Evolutionary conservation across 1,140 invertebrate species (phyloP), one percentile per base, ranked within the genome.

Genomic region (Drosophila tropicalis): DNA sequence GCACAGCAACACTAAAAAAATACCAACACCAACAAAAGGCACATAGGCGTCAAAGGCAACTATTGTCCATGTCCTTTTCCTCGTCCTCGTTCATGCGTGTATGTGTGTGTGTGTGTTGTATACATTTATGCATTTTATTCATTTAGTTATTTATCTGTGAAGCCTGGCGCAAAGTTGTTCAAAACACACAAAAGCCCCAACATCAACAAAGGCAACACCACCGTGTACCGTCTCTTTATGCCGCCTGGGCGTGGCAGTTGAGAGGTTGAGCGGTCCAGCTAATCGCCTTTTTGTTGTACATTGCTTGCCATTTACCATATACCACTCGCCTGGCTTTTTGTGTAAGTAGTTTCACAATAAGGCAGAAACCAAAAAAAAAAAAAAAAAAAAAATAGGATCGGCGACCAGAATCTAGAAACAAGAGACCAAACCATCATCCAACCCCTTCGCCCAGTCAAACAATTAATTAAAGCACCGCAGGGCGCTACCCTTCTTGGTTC

Each of bases 381-480:
- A 25, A 25, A 25, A 25, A 25, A 25, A 25, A 25, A 1, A 3
- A 25, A 25, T n/a, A n/a, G 32, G 19, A 68, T 39, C 58, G 70
- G 22, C 77, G 9, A 12, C 17, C 17, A 51, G 44, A 51, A 51
- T 29, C 22, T 29, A 51, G 32, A 36, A 25, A 72, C 44, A 63
- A 75, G 29, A 80, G 36, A 41, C 67, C 70, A 3, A 10, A 19
- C 17, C 15, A 10, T 36, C 7, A 4, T 5, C 41, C 13, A 4
- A 15, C n/a, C 15, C 17, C 44, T 22, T 4, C 7, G 44, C 19
- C 44, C 17, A 81, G 79, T 86, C 62, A 78, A 87, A 83, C 89
- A 84, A 86, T 86, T 86, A 86, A 86, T 86, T 89, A 86, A 89
- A 89, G 79, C 76, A 72, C 83, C 70, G 72, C 80, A 69, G 84